These are phyloP conservation scores for Pseudochirops cupreus DNA, from an alignment of 2,797 vertebrate species.

Conservation along the genomic window DNA sequence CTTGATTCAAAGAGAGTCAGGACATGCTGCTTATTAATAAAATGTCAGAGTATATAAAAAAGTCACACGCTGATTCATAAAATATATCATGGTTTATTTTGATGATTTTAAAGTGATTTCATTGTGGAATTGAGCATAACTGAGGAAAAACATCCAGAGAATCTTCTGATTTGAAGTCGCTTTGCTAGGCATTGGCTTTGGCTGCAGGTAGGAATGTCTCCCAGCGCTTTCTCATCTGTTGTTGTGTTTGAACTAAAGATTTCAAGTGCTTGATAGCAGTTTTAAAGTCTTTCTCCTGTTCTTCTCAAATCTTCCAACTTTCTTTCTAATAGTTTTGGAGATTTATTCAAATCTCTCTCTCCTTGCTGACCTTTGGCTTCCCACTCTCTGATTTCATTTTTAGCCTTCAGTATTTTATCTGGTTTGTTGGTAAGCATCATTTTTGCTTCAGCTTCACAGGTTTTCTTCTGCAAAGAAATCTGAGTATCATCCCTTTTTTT, in stretches of 20 bases:
- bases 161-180: constrained; percentile 80
- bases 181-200: constrained; percentile 95
- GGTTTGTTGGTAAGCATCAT: constrained; percentile 96
- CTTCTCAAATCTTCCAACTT: constrained; percentile 96
- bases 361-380: constrained; percentile 97
- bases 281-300: constrained; percentile 40
- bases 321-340: constrained; percentile 97
- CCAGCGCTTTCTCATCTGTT: constrained; percentile 99
- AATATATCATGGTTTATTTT: constrained; percentile 91
- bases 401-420: constrained; percentile 97
- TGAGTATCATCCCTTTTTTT: constrained; percentile 97
- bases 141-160: constrained; percentile 80
- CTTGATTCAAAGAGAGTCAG: constrained; percentile 83
- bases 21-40: constrained; percentile 89
- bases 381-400: constrained; percentile 98
- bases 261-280: background rate
- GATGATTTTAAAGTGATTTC: constrained; percentile 88
- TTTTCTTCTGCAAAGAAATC: constrained; percentile 95
- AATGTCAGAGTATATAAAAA: constrained; percentile 86
- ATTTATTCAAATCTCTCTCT: constrained; percentile 98
- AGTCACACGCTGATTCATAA: constrained; percentile 88
- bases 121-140: constrained; percentile 85
- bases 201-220: constrained; percentile 98
- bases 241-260: constrained; percentile 94
- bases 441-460: constrained; percentile 92